Percentiles rank a stretch among this genome's conserved stretches.
Evolutionary conservation across 2,888 invertebrate genomes (phyloP).

Genomic region (Cotesia congregata): DNA sequence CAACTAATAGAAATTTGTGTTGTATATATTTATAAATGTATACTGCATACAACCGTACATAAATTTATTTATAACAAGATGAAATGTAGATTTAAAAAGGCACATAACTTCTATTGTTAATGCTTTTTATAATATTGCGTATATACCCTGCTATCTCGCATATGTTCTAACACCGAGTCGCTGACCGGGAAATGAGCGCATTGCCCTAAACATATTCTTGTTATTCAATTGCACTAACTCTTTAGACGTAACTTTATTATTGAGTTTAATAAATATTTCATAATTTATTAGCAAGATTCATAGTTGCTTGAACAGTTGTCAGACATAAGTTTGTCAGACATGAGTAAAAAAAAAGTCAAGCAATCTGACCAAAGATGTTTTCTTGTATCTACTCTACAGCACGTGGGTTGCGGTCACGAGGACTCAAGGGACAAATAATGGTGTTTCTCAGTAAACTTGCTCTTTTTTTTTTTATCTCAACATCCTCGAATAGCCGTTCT

Average conservation of each 20-base stretch:
- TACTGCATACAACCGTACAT: conserved; percentile 9
- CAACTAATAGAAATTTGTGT: conserved; percentile 4
- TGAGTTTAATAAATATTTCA: background rate
- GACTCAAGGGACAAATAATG: conserved; percentile 25
- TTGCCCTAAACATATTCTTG: conserved; percentile 6
- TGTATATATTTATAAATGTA: background rate
- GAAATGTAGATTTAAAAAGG: background rate
- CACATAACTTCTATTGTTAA: background rate
- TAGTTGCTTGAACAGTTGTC: background rate
- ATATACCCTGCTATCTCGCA: background rate
- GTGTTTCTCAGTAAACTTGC: conserved; percentile 16
- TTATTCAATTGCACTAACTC: background rate
- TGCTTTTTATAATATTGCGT: background rate
- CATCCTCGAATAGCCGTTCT: conserved; percentile 25
- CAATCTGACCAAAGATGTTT: conserved; percentile 10
- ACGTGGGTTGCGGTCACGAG: conserved; percentile 16
- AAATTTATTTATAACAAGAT: background rate
- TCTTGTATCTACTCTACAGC: conserved; percentile 10
- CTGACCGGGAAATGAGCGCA: conserved; percentile 15
- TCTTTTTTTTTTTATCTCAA: background rate
- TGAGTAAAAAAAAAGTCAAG: conserved; percentile 20
- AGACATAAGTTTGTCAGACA: background rate
- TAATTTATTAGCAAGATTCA: background rate
- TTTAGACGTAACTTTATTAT: background rate
- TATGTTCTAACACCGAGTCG: conserved; percentile 13